Conservation (phyloP, 2,888 invertebrate species). For the Ecdyonurus torrentis region DNA sequence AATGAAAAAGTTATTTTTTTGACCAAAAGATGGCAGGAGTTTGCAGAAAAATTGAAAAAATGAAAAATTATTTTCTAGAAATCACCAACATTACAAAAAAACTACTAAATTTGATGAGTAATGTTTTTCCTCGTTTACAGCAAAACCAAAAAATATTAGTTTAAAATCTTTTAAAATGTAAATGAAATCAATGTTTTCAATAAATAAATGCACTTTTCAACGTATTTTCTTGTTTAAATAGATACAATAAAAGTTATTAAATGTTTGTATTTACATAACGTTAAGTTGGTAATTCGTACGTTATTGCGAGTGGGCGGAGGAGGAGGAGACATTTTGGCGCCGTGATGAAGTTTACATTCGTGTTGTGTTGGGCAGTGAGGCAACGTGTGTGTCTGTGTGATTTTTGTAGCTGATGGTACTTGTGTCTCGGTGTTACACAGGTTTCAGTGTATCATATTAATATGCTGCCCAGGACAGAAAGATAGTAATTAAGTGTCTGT, state of each 20-base stretch:
- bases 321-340: conserved; percentile 1
- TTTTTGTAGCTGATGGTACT: not conserved
- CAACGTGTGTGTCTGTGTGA: not conserved
- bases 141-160: too few species aligned
- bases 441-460: not conserved
- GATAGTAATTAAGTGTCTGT: conserved; percentile 2
- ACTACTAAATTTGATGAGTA: too few species aligned
- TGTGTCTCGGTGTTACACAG: not conserved
- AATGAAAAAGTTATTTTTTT: not conserved
- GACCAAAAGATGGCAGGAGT: not conserved
- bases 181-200: too few species aligned
- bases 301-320: not conserved
- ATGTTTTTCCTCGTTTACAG: too few species aligned
- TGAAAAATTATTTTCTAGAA: not conserved
- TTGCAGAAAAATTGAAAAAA: not conserved
- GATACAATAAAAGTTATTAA: too few species aligned
- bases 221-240: too few species aligned
- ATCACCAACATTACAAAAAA: too few species aligned
- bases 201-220: too few species aligned
- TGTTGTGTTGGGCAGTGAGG: not conserved
- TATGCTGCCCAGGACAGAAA: conserved; percentile 9
- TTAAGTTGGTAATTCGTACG: too few species aligned
- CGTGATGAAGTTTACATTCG: not conserved
- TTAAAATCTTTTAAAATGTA: too few species aligned
- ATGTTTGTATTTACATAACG: too few species aligned